phyloP scores from a whole-genome alignment of 1,140 invertebrate species.

The Orchestia grillus region DNA sequence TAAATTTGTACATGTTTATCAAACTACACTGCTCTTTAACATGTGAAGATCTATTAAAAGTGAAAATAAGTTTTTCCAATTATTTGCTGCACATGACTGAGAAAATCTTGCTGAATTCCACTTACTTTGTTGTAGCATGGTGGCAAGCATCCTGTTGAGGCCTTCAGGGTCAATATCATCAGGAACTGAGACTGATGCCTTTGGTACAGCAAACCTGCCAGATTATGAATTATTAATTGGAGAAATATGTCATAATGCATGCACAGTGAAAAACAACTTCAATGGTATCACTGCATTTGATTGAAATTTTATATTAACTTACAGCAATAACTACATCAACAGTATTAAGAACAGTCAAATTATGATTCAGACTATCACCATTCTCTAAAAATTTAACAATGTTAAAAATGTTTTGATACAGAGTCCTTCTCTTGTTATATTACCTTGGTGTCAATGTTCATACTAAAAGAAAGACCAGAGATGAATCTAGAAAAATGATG shows the following conservation, averaged over 20 bases:
- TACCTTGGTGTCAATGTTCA: no score
- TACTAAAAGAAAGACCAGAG: no score
- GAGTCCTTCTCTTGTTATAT: no score
- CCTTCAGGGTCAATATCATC: conserved; percentile 22
- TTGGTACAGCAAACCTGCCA: conserved; percentile 28
- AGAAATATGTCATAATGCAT: neutral
- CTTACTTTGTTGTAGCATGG: conserved; percentile 18
- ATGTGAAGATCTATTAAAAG: neutral
- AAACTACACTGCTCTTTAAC: neutral
- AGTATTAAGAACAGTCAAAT: neutral
- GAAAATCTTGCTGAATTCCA: neutral
- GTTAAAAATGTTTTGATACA: no score
- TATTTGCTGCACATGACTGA: neutral
- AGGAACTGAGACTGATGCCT: conserved; percentile 3
- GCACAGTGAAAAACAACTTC: neutral
- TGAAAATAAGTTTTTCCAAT: neutral
- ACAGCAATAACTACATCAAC: neutral
- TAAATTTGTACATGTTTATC: neutral
- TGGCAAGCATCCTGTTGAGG: conserved; percentile 9
- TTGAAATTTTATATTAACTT: neutral
- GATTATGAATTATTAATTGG: neutral
- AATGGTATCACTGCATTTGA: neutral
- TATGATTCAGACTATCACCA: neutral
- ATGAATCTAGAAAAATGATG: neutral
- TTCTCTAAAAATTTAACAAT: no score